A percentile compares a stretch with the other conserved stretches of the same genome.
phyloP scores from a whole-genome alignment of 2,888 invertebrate species.

The Epinotia ramella region DNA sequence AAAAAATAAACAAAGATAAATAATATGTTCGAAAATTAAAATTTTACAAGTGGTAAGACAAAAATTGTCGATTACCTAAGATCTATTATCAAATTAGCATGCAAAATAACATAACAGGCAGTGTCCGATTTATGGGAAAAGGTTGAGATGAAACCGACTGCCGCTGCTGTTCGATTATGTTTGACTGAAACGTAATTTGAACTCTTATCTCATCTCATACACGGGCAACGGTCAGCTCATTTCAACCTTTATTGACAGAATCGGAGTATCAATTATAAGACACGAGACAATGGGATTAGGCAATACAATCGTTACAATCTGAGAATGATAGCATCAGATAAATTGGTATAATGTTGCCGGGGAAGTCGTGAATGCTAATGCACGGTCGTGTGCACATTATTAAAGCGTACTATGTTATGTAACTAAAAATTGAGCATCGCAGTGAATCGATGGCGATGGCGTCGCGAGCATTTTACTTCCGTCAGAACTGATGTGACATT shows the following conservation, averaged over 20 bases:
- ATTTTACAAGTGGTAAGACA: too few relatives aligned
- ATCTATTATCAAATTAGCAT: too few relatives aligned
- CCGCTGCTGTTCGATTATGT: background rate
- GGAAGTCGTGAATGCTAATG: slow-evolving; percentile 72
- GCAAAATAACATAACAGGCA: too few relatives aligned
- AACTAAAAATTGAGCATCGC: slow-evolving; percentile 15
- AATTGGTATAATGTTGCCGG: slow-evolving; percentile 65
- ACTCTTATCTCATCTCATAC: slow-evolving; percentile 9
- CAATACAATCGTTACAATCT: slow-evolving; percentile 58
- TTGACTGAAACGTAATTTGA: background rate
- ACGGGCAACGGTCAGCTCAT: slow-evolving; percentile 19
- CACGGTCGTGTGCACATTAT: slow-evolving; percentile 75
- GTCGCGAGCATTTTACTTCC: background rate
- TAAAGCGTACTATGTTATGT: slow-evolving; percentile 53
- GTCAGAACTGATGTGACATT: background rate
- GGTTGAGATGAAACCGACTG: background rate
- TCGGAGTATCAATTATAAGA: slow-evolving; percentile 58
- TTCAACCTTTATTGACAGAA: slow-evolving; percentile 50
- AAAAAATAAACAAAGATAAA: background rate
- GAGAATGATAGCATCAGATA: slow-evolving; percentile 66
- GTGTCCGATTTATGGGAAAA: too few relatives aligned
- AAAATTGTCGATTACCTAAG: too few relatives aligned
- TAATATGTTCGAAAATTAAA: too few relatives aligned
- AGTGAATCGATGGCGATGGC: background rate
- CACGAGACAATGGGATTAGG: slow-evolving; percentile 66